These are phyloP conservation scores for Natator depressus DNA, from an alignment of 2,113 vertebrate species.

Conservation along the genomic window DNA sequence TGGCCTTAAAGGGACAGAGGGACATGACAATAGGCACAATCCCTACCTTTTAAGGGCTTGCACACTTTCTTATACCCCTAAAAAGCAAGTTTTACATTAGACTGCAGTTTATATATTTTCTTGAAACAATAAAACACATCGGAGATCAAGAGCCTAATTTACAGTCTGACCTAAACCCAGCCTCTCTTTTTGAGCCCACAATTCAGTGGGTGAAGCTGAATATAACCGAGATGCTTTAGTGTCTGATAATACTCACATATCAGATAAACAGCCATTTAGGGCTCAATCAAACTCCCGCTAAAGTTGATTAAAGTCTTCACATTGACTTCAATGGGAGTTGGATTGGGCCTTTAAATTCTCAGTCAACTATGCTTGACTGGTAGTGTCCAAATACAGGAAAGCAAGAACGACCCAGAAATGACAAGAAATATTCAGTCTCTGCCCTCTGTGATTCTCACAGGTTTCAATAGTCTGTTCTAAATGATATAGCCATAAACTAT, in stretches of 20 bases:
- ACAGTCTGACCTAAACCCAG: not conserved
- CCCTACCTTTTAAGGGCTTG: not conserved
- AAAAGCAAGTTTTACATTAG: not conserved
- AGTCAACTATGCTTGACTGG: not conserved
- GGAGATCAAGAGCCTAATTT: not conserved
- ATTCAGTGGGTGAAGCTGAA: not conserved
- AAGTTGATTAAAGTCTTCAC: not conserved
- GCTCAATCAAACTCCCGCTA: accelerated
- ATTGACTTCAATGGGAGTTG: not conserved
- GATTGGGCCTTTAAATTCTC: not conserved
- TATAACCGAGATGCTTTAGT: not conserved
- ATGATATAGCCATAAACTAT: not conserved
- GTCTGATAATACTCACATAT: not conserved
- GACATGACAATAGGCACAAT: not conserved
- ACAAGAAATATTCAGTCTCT: not conserved
- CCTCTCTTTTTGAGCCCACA: not conserved
- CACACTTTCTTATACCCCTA: not conserved
- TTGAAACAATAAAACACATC: not conserved
- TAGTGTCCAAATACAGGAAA: not conserved
- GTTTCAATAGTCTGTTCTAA: not conserved
- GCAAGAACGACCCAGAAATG: not conserved
- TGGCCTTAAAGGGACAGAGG: not conserved
- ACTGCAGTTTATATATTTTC: not conserved
- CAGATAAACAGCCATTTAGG: not conserved
- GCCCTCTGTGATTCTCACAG: not conserved